Evolutionary conservation across 2,888 invertebrate genomes (phyloP).

Genomic region (Latrodectus hesperus): DNA sequence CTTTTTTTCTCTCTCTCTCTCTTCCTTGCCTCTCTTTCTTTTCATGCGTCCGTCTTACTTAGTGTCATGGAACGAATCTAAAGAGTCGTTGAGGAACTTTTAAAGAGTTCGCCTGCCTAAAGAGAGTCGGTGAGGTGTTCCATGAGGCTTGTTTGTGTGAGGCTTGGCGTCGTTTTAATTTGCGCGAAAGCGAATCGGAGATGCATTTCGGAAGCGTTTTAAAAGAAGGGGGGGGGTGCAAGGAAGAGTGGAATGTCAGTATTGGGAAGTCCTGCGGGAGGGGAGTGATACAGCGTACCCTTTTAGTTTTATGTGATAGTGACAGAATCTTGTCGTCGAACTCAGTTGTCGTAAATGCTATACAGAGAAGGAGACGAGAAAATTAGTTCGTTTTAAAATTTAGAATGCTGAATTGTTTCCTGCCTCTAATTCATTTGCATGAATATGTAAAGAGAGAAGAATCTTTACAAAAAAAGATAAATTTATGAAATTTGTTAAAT

Average conservation of each 20-base stretch:
- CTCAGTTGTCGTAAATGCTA: too few relatives aligned
- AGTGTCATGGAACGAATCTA: conserved; percentile 32
- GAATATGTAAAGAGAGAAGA: too few relatives aligned
- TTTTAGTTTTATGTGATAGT: too few relatives aligned
- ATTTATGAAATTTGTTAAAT: too few relatives aligned
- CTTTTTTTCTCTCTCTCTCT: conserved; percentile 11
- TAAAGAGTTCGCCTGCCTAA: conserved; percentile 25
- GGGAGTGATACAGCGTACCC: too few relatives aligned
- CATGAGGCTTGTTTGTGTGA: neutral
- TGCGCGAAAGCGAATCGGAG: conserved; percentile 2
- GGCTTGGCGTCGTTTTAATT: conserved; percentile 1
- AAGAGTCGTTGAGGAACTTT: conserved; percentile 30
- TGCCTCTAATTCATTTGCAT: too few relatives aligned
- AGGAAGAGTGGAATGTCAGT: neutral
- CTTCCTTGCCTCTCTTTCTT: conserved; percentile 2
- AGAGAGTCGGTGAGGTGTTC: conserved; percentile 29
- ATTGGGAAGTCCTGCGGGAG: too few relatives aligned
- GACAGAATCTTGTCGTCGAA: too few relatives aligned
- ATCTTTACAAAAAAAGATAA: too few relatives aligned
- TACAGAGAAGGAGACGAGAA: too few relatives aligned
- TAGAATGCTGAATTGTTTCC: too few relatives aligned
- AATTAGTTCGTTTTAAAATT: too few relatives aligned
- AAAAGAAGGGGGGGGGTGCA: neutral
- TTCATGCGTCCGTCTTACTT: conserved; percentile 41
- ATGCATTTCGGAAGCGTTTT: neutral